Evolutionary conservation across 92 coral and sea anemone species (phyloP).

Genomic region (Epizoanthus illoricatus): DNA sequence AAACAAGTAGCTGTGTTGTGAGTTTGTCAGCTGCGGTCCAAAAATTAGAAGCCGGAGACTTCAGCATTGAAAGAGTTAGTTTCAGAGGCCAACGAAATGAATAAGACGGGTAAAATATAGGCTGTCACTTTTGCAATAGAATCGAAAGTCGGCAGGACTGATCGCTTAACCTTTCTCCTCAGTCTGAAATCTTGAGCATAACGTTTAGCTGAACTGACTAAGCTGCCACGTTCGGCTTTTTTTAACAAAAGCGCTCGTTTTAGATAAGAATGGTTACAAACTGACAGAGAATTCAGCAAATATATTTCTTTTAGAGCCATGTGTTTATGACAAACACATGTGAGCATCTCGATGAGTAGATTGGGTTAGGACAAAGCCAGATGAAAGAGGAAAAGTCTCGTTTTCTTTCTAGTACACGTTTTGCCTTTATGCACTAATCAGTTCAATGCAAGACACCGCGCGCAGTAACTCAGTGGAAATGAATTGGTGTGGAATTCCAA

Average conservation of each 20-base stretch:
- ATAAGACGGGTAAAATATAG: no score
- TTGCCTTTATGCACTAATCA: background rate
- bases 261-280: background rate
- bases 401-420: background rate
- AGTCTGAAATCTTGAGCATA: background rate
- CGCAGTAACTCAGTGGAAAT: no score
- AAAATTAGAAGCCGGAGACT: no score
- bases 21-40: no score
- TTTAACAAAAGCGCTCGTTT: slow-evolving; percentile 27
- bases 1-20: no score
- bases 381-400: slow-evolving; percentile 7
- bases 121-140: no score
- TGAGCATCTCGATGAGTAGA: slow-evolving; percentile 18
- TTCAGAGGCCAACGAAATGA: no score
- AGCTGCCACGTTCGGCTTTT: slow-evolving; percentile 7
- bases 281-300: slow-evolving; percentile 32
- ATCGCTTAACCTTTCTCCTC: background rate
- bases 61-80: no score
- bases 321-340: slow-evolving; percentile 45
- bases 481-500: no score
- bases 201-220: background rate
- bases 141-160: no score
- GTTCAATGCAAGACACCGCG: background rate
- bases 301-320: slow-evolving; percentile 30
- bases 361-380: slow-evolving; percentile 33